Evolutionary conservation across 2,113 vertebrate species (phyloP).

Genomic region (Rostratula benghalensis): DNA sequence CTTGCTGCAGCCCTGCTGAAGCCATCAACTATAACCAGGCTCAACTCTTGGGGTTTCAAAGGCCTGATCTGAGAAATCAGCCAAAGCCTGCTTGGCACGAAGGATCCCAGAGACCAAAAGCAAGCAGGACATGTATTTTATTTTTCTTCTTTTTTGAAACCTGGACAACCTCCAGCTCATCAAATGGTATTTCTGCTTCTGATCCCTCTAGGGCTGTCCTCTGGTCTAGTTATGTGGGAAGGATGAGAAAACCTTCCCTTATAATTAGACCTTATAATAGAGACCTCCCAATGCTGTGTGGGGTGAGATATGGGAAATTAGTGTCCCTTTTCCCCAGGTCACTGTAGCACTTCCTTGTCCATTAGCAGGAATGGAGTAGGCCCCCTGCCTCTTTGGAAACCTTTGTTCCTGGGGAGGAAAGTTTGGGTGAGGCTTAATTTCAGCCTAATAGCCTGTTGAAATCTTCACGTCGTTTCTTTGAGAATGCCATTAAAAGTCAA

Average conservation of each 20-base stretch:
- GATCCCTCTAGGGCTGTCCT: not conserved
- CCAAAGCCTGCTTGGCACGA: not conserved
- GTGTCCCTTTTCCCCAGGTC: not conserved
- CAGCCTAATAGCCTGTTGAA: constrained; percentile 56
- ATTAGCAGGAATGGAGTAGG: not conserved
- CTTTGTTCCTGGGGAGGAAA: not conserved
- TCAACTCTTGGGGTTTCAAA: not conserved
- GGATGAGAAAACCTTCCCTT: not conserved
- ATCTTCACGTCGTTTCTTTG: constrained; percentile 25
- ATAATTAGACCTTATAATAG: not conserved
- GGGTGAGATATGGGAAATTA: not conserved
- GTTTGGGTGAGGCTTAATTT: constrained; percentile 40
- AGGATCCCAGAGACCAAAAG: not conserved
- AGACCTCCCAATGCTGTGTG: not conserved
- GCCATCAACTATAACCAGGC: not conserved
- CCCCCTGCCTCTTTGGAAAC: not conserved
- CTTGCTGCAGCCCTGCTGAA: not conserved
- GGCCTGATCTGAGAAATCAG: not conserved
- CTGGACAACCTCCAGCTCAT: not conserved
- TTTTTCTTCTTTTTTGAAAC: not conserved
- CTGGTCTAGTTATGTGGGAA: not conserved
- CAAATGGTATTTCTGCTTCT: not conserved
- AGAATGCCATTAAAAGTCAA: constrained; percentile 66
- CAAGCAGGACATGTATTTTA: not conserved
- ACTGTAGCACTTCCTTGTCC: not conserved